A percentile compares a stretch with the other conserved stretches of the same genome.
Conservation (phyloP, 2,888 invertebrate genomes). For the Candidula unifasciata region DNA sequence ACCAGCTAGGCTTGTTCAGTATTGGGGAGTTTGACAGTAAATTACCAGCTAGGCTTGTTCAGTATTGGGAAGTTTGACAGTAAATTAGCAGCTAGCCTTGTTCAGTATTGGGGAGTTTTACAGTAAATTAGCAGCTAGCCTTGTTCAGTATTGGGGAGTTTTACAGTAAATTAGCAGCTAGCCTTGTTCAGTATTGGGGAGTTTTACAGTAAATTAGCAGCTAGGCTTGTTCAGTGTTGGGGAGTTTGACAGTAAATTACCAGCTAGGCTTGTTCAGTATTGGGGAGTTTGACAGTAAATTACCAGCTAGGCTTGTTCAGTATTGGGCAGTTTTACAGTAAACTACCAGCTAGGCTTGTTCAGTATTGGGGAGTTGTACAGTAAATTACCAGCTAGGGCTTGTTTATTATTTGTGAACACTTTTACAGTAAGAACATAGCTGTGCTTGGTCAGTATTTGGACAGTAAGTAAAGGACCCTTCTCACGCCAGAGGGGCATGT, state of each 20-base stretch:
- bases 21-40: slow-evolving; percentile 93
- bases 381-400: slow-evolving; percentile 78
- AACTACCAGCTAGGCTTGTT: slow-evolving; percentile 80
- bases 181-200: slow-evolving; percentile 95
- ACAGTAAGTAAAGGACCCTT: slow-evolving; percentile 85
- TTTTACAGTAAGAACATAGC: not conserved
- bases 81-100: not conserved
- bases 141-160: slow-evolving; percentile 91
- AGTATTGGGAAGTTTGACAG: too few species aligned
- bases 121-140: slow-evolving; percentile 82
- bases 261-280: too few species aligned
- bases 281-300: too few species aligned
- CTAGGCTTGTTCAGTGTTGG: slow-evolving; percentile 85
- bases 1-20: slow-evolving; percentile 82
- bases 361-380: slow-evolving; percentile 94
- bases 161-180: slow-evolving; percentile 87
- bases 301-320: not conserved
- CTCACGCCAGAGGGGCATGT: too few species aligned
- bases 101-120: slow-evolving; percentile 91
- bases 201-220: slow-evolving; percentile 86
- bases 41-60: slow-evolving; percentile 62
- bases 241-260: slow-evolving; percentile 88
- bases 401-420: too few species aligned
- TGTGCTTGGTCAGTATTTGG: slow-evolving; percentile 85
- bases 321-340: slow-evolving; percentile 94